Base-by-base conservation (phyloP, 37 sponge, comb jelly and placozoan species). In the Spongia lamella region DNA sequence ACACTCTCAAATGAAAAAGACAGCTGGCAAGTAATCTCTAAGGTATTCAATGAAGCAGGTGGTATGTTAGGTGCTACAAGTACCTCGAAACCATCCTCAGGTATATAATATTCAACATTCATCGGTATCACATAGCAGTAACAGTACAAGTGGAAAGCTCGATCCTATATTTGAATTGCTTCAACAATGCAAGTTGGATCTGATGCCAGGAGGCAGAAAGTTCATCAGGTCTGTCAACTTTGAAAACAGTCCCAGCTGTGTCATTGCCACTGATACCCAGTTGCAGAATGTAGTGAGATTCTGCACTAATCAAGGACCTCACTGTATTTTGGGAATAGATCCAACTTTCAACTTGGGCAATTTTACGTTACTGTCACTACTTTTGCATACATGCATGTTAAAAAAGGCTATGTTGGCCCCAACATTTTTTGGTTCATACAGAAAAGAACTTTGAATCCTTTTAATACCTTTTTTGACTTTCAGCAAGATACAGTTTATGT, bases 301-400 rank as follows among this genome's bases (percentile, higher is more conserved):
- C n/a, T n/a, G n/a, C n/a, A n/a, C n/a, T n/a, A n/a, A n/a, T n/a
- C n/a, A n/a, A n/a, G n/a, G n/a, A n/a, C n/a, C 40, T 34, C 40
- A 40, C 4, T 66, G 68, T 34, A 25, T 66, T 34, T 66, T 66
- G 17, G 68, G 68, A 33, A 66, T 66, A 66, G 68, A 66, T 66
- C 40, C 68, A 66, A 66, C 68, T 43, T 66, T 66, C 40, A 66
- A 66, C 21, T 34, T 66, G n/a, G n/a, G n/a, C n/a, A n/a, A n/a
- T n/a, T n/a, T n/a, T 32, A 36, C n/a, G 68, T 66, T 40, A 66
- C 68, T 24, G 68, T 66, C 14, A 66, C 43, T 33, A 27, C 38
- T 1, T 66, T 66, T 22, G 38, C 33, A 17, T 37, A 37, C 68
- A 66, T 21, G 38, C 68, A 66, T 49, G 38, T 19, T 27, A 7